Conservation (phyloP, 30 jellyfish, hydroid and myxozoan genomes). For the Aurelia sp. region DNA sequence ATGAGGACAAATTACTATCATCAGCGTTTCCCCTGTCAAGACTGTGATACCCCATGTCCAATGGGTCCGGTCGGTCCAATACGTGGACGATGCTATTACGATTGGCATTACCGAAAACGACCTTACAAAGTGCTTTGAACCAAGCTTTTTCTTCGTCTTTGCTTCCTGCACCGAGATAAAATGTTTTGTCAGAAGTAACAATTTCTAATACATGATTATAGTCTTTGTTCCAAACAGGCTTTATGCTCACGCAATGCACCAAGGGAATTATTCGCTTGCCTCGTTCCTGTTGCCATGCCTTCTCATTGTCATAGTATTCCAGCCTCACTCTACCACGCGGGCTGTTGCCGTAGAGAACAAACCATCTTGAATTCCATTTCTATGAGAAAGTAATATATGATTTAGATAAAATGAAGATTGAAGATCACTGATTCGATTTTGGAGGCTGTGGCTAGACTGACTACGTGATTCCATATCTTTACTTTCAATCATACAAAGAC, state of each 20-base stretch:
- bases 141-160: constrained; percentile 97
- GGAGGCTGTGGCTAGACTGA: no score
- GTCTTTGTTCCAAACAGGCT: constrained; percentile 99
- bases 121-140: constrained; percentile 93
- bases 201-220: constrained; percentile 93
- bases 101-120: constrained; percentile 93
- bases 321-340: constrained; percentile 96
- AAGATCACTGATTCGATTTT: no score
- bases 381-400: constrained; percentile 18
- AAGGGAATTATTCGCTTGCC: constrained; percentile 98
- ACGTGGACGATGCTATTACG: constrained; percentile 94
- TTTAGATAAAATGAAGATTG: no score
- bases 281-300: constrained; percentile 92
- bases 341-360: constrained; percentile 91
- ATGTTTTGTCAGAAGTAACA: constrained; percentile 94
- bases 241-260: constrained; percentile 94
- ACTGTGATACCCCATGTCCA: constrained; percentile 96
- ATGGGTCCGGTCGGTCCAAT: constrained; percentile 74
- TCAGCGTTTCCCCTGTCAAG: constrained; percentile 78
- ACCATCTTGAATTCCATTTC: constrained; percentile 99
- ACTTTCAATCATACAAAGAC: no score
- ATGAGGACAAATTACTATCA: constrained; percentile 27
- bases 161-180: constrained; percentile 92
- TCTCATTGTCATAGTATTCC: constrained; percentile 96
- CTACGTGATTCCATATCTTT: no score